Percentiles rank a stretch among this genome's conserved stretches.
Conservation (phyloP, 1,140 invertebrate genomes). For the Coenobita brevimanus region DNA sequence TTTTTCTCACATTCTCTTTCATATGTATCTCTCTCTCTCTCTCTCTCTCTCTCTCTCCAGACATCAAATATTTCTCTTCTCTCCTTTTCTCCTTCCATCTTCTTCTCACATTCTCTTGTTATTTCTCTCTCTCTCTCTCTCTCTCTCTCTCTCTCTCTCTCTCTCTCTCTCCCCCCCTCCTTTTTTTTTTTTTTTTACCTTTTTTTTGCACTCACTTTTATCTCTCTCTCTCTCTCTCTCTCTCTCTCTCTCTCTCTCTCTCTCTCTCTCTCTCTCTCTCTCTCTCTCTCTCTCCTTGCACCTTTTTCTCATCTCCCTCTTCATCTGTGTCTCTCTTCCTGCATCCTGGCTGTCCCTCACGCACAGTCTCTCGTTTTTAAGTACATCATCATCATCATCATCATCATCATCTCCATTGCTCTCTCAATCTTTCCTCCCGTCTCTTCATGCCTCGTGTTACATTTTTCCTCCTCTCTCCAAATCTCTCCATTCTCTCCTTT, state of each 20-base stretch:
- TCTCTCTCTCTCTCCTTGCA: background rate
- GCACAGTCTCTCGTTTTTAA: background rate
- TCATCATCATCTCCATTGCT: background rate
- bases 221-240: slow-evolving; percentile 20
- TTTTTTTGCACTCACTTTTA: too few species aligned
- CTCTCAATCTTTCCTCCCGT: background rate
- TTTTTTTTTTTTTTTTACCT: too few species aligned
- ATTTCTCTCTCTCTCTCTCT: too few species aligned
- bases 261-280: slow-evolving; percentile 29
- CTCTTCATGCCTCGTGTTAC: background rate
- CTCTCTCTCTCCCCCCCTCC: too few species aligned
- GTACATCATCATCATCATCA: background rate
- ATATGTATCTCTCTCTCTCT: too few species aligned
- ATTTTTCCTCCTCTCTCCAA: background rate
- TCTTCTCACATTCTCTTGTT: too few species aligned
- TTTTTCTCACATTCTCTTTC: too few species aligned
- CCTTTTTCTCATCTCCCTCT: background rate
- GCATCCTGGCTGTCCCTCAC: background rate
- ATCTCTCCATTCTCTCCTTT: background rate
- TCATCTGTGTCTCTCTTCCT: background rate
- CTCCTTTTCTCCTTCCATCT: too few species aligned
- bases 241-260: slow-evolving; percentile 15
- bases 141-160: too few species aligned
- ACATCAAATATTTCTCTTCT: too few species aligned
- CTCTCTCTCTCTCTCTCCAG: too few species aligned